Percentiles rank a stretch among this genome's conserved stretches.
phyloP scores from a whole-genome alignment of 1,140 invertebrate genomes.

The Pseudomyrmex cubaensis region DNA sequence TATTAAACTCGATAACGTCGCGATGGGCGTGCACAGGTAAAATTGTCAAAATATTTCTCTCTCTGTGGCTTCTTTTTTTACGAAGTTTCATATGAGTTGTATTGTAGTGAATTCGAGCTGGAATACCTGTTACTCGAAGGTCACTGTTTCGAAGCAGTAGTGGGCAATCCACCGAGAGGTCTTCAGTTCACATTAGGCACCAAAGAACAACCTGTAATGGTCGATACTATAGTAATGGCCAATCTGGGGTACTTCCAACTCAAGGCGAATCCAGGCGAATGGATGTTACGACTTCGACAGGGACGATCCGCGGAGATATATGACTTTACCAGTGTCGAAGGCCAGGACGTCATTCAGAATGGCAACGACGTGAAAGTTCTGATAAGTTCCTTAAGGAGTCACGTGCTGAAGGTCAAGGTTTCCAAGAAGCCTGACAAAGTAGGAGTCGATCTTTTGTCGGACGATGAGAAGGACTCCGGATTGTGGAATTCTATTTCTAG shows the following conservation, averaged over 20 bases:
- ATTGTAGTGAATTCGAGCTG: constrained; percentile 90
- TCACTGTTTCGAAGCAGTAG: constrained; percentile 97
- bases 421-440: constrained; percentile 95
- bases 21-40: constrained; percentile 90
- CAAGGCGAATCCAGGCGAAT: constrained; percentile 98
- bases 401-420: constrained; percentile 96
- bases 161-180: constrained; percentile 97
- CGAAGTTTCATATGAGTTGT: constrained; percentile 15
- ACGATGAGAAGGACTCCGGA: constrained; percentile 90
- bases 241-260: constrained; percentile 99
- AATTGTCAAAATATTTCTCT: not conserved
- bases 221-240: constrained; percentile 99
- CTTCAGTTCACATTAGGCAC: constrained; percentile 98
- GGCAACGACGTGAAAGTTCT: constrained; percentile 92
- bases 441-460: constrained; percentile 93
- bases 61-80: constrained; percentile 6
- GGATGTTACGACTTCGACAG: constrained; percentile 94
- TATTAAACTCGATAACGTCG: constrained; percentile 96
- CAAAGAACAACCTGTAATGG: constrained; percentile 89
- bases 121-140: constrained; percentile 93
- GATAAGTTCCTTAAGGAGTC: constrained; percentile 95
- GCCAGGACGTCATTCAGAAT: constrained; percentile 86
- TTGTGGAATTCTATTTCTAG: constrained; percentile 98
- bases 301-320: constrained; percentile 98
- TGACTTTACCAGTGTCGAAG: constrained; percentile 89